A percentile compares a stretch with the other conserved stretches of the same genome.
phyloP scores from a whole-genome alignment of 2,797 vertebrate genomes.

The Centropyge bicolor region DNA sequence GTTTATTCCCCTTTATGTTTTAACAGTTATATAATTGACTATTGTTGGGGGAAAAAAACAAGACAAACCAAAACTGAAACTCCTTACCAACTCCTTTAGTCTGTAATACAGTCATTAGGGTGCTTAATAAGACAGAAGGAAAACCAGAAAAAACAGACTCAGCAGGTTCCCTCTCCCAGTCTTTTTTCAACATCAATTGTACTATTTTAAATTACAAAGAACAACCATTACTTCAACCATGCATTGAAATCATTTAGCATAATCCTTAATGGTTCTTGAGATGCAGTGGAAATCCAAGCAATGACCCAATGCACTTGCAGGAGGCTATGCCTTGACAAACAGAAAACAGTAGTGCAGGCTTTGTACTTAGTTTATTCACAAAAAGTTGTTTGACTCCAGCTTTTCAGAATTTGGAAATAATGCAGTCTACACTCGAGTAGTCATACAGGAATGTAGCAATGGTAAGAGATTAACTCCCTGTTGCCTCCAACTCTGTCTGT shows the following conservation, averaged over 20 bases:
- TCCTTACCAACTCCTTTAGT: not conserved
- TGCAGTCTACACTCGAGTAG: not conserved
- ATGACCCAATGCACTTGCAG: not conserved
- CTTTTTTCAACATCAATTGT: not conserved
- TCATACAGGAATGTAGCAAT: not conserved
- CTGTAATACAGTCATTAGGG: not conserved
- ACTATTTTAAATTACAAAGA: not conserved
- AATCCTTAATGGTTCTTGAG: not conserved
- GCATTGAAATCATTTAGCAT: not conserved
- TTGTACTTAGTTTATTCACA: not conserved
- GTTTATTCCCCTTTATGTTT: too few relatives aligned
- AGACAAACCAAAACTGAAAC: not conserved
- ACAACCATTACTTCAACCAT: not conserved
- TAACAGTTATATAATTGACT: not conserved
- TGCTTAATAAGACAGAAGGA: not conserved
- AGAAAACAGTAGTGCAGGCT: not conserved
- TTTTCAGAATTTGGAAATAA: not conserved
- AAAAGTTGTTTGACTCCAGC: too few relatives aligned
- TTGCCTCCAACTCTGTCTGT: not conserved
- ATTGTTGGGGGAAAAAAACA: not conserved
- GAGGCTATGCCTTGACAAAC: not conserved
- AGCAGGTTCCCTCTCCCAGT: constrained; percentile 17
- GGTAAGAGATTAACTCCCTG: not conserved
- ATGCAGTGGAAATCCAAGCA: not conserved
- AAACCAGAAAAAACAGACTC: constrained; percentile 7